phyloP scores from a whole-genome alignment of 2,888 invertebrate species.

The Andrena camellia region DNA sequence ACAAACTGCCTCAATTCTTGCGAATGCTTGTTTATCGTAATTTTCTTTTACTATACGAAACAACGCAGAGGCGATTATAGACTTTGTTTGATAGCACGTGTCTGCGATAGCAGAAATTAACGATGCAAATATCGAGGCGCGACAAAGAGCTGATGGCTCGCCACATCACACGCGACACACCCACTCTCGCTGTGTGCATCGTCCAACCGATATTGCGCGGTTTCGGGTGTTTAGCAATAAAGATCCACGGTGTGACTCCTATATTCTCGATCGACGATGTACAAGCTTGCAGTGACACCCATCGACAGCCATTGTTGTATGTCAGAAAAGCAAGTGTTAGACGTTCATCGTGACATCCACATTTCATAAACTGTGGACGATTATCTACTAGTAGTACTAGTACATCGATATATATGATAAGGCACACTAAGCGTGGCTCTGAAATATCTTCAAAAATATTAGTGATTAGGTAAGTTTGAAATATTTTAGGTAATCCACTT shows the following conservation, averaged over 20 bases:
- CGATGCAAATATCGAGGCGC: conserved; percentile 75
- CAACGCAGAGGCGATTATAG: neutral
- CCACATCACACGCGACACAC: conserved; percentile 79
- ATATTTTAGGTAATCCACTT: no score
- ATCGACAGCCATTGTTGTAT: neutral
- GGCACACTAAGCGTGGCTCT: no score
- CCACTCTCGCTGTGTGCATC: conserved; percentile 66
- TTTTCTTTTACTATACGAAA: no score
- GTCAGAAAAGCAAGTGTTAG: neutral
- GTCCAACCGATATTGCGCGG: conserved; percentile 79
- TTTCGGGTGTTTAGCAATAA: conserved; percentile 80
- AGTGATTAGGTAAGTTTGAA: no score
- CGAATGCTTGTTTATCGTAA: no score
- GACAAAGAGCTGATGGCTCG: conserved; percentile 73
- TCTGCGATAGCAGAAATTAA: conserved; percentile 70
- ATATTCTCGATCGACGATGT: conserved; percentile 52
- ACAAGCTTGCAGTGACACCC: conserved; percentile 19
- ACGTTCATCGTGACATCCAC: neutral
- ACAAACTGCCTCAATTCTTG: no score
- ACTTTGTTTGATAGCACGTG: conserved; percentile 18
- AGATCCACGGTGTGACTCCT: conserved; percentile 72
- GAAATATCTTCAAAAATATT: no score
- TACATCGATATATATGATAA: no score
- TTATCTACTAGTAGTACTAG: no score
- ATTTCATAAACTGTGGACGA: neutral